These are phyloP conservation scores for Otocyon megalotis DNA, from an alignment of 2,113 vertebrate species.

Conservation along the genomic window DNA sequence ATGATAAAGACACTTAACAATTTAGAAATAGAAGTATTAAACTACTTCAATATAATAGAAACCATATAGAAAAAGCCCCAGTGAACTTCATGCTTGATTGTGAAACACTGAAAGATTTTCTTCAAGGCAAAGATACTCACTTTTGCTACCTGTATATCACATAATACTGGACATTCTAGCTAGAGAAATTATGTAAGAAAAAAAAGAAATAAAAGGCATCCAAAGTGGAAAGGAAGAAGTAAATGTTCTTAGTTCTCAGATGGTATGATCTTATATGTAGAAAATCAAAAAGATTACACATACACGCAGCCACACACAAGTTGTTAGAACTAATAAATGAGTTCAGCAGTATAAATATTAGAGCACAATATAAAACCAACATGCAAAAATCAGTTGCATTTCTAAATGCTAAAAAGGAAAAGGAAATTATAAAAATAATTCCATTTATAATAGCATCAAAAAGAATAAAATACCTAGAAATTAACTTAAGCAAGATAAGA, in stretches of 20 bases:
- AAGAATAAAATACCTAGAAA: neutral
- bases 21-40: neutral
- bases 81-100: neutral
- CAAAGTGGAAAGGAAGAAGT: neutral
- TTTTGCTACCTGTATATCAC: neutral
- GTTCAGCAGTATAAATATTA: neutral
- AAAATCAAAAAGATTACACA: neutral
- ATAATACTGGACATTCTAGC: neutral
- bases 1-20: neutral
- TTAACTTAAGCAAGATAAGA: neutral
- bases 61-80: neutral
- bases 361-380: neutral
- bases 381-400: neutral
- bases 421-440: neutral
- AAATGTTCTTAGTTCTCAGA: neutral
- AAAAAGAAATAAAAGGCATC: neutral
- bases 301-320: neutral
- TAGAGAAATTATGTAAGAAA: neutral
- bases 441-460: neutral
- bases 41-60: neutral
- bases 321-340: neutral
- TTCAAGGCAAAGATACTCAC: neutral
- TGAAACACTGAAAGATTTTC: neutral
- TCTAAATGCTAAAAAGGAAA: neutral
- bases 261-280: neutral